Conservation (phyloP, 2,888 invertebrate species). For the Plebejus anna region DNA sequence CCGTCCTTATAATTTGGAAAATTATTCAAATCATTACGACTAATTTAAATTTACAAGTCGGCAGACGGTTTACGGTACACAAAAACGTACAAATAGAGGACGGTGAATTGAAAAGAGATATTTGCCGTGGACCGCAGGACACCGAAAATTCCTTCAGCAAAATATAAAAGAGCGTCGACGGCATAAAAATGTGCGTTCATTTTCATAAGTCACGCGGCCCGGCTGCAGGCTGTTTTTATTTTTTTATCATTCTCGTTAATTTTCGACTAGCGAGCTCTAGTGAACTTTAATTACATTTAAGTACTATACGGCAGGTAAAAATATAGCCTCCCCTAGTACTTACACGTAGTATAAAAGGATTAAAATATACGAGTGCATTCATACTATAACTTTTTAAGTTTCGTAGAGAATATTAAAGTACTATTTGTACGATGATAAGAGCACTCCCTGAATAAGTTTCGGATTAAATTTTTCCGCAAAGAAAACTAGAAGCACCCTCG, state of each 20-base stretch:
- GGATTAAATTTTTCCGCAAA: background rate
- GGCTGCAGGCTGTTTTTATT: conserved; percentile 45
- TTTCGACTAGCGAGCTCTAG: conserved; percentile 42
- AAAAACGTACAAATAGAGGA: conserved; percentile 47
- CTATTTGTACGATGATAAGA: conserved; percentile 2
- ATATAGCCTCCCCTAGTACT: conserved; percentile 4
- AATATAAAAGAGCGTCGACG: conserved; percentile 51
- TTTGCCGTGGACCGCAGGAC: conserved; percentile 56
- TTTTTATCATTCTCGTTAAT: conserved; percentile 50
- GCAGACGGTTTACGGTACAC: conserved; percentile 35
- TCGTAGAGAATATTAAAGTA: background rate
- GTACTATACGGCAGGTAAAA: conserved; percentile 28
- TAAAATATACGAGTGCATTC: conserved; percentile 17
- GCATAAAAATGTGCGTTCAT: conserved; percentile 57
- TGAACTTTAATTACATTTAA: conserved; percentile 33
- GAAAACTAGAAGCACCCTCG: background rate
- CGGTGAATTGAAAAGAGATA: conserved; percentile 51
- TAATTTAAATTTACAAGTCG: conserved; percentile 33
- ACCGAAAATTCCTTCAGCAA: conserved; percentile 62
- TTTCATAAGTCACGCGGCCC: conserved; percentile 49
- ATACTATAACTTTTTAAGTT: conserved; percentile 14
- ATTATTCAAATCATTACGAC: background rate
- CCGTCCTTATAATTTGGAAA: background rate
- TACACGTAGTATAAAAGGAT: conserved; percentile 24
- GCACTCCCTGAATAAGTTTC: background rate